Evolutionary conservation across 2,888 invertebrate species (phyloP), one percentile per base, ranked within the genome.

Genomic region (Euclidia mi): DNA sequence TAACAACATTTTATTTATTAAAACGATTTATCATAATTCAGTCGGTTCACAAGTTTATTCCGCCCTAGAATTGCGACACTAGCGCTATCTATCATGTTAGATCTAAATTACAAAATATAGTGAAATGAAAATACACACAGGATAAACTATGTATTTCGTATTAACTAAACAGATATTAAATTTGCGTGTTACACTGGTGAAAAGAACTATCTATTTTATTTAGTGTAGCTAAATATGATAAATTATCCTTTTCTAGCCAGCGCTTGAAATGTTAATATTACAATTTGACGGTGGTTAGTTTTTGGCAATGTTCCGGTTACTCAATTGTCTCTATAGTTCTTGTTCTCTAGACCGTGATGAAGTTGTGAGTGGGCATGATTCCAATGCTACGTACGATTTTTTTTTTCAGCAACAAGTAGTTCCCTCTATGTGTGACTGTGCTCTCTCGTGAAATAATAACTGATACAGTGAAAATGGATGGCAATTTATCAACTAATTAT

Each of bases 81-180:
- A 46, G 35, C 46, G 46, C 46, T 35, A 46, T 46, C 46, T 46
- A 28, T 46, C 20, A 28, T 15, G 17, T 38, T 11, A 17, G 7
- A n/a, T 15, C 15, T 10, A 37, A 28, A 35, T 28, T 46, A 46
- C 20, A 40, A 40, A 20, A 40, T 20, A 11, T 7, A 35, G 15
- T 35, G 11, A 15, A 35, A 9, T 2, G n/a, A 32, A n/a, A 2
- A 11, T 3, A 4, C n/a, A 12, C 11, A 32, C 4, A 25, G 20
- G 4, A 6, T 25, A 25, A 25, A 25, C 20, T 25, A 7, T 25
- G 2, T 25, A 25, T 25, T 25, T 3, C 4, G 7, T 25, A 25
- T 32, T n/a, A 11, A 32, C 11, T 0, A 3, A 11, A 11, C 3
- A 32, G 32, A 11, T 32, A 32, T 32, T 25, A 25, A 2, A 25